These are phyloP conservation scores for Manduca sexta DNA, from an alignment of 1,140 invertebrate genomes.

Conservation along the genomic window DNA sequence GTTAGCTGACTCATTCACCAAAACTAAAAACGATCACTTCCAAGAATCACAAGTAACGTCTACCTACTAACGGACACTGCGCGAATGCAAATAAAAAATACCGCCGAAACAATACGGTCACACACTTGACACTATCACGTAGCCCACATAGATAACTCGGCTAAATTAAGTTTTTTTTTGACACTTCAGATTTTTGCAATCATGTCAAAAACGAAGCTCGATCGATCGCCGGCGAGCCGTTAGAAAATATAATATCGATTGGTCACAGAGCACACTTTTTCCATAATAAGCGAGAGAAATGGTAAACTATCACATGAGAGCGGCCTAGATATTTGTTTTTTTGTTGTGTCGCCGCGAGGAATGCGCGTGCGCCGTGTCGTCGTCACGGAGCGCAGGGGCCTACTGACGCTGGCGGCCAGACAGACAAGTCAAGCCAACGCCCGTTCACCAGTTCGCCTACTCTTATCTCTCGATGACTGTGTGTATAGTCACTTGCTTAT, in stretches of 20 bases:
- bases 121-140: conserved; percentile 57
- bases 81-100: conserved; percentile 19
- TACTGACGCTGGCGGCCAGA: conserved; percentile 36
- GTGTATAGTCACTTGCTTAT: conserved; percentile 28
- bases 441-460: conserved; percentile 57
- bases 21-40: conserved; percentile 43
- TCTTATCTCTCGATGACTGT: conserved; percentile 53
- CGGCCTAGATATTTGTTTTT: conserved; percentile 38
- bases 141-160: conserved; percentile 53
- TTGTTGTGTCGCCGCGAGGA: conserved; percentile 3
- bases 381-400: conserved; percentile 48
- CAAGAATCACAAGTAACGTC: conserved; percentile 29
- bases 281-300: conserved; percentile 46
- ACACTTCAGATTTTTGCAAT: conserved; percentile 32
- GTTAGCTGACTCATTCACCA: conserved; percentile 70
- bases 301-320: conserved; percentile 49
- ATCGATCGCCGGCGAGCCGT: conserved; percentile 19
- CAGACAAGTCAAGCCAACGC: conserved; percentile 35
- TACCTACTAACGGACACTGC: conserved; percentile 27
- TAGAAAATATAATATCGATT: conserved; percentile 31
- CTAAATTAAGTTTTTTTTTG: conserved; percentile 32
- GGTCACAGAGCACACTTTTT: conserved; percentile 48
- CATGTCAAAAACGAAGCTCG: conserved; percentile 8
- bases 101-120: conserved; percentile 36
- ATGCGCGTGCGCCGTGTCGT: conserved; percentile 52